Conservation (phyloP, 2,888 invertebrate genomes). For the Panorpa germanica region DNA sequence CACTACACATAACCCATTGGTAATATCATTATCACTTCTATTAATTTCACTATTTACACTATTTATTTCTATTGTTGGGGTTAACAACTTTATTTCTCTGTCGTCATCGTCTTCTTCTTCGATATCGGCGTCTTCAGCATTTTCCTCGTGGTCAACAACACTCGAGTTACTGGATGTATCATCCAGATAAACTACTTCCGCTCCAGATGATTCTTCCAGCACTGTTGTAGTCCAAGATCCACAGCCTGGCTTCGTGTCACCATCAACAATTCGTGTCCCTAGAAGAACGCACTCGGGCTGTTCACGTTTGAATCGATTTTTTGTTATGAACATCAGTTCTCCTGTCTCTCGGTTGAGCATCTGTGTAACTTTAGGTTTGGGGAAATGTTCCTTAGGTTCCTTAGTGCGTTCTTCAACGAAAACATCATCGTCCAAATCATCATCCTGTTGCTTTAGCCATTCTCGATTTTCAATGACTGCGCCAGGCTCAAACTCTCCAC, state of each 20-base stretch:
- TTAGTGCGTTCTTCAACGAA: conserved; percentile 23
- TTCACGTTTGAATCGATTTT: conserved; percentile 19
- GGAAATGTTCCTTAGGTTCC: conserved; percentile 12
- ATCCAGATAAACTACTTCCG: conserved; percentile 49
- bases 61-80: conserved; percentile 25
- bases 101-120: conserved; percentile 27
- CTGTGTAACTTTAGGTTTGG: conserved; percentile 11
- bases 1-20: conserved; percentile 1
- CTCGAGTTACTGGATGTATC: conserved; percentile 32
- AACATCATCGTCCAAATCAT: conserved; percentile 31
- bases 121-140: conserved; percentile 27
- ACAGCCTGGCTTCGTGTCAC: conserved; percentile 34
- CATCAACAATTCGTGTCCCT: conserved; percentile 38
- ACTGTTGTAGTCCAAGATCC: conserved; percentile 31
- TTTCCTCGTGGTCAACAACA: conserved; percentile 13
- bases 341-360: conserved; percentile 16
- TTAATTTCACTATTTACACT: conserved; percentile 17
- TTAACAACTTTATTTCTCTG: conserved; percentile 17
- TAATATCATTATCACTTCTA: conserved; percentile 3
- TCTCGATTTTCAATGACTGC: conserved; percentile 17
- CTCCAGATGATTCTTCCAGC: conserved; percentile 33
- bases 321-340: conserved; percentile 26
- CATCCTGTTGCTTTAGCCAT: conserved; percentile 14
- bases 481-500: conserved; percentile 19
- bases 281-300: conserved; percentile 30